A percentile compares a stretch with the other conserved stretches of the same genome.
Evolutionary conservation across 2,888 invertebrate genomes (phyloP).

Genomic region (Synanthedon formicaeformis): DNA sequence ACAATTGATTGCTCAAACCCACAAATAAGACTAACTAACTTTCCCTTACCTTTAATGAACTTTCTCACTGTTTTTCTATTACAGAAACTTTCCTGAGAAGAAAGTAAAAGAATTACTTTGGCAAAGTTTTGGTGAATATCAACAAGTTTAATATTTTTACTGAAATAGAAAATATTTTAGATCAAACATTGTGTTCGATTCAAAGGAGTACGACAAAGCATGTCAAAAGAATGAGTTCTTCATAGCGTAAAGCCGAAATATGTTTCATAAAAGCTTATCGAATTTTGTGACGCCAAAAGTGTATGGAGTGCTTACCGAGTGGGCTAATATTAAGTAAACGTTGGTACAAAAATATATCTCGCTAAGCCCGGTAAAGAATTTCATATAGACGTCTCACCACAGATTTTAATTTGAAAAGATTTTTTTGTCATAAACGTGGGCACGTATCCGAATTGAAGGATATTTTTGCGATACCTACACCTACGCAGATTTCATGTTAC

Average conservation of each 20-base stretch:
- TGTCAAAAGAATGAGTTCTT: constrained; percentile 6
- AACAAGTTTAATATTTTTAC: background rate
- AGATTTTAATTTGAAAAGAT: background rate
- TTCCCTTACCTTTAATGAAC: no score
- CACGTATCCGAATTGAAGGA: no score
- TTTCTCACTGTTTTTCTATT: no score
- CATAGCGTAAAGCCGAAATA: constrained; percentile 8
- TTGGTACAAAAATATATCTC: background rate
- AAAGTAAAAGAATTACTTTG: background rate
- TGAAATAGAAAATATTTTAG: constrained; percentile 3
- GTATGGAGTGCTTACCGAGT: background rate
- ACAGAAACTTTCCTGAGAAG: background rate
- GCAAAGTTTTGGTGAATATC: background rate
- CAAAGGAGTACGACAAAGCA: constrained; percentile 6
- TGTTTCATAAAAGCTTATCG: constrained; percentile 13
- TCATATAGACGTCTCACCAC: background rate
- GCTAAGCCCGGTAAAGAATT: background rate
- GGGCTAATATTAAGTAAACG: background rate
- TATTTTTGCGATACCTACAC: no score
- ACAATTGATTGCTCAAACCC: no score
- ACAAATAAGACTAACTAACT: no score
- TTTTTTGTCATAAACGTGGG: background rate
- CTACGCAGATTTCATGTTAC: no score
- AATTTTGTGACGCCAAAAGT: constrained; percentile 9
- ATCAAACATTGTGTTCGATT: constrained; percentile 11